Evolutionary conservation across 1,140 invertebrate genomes (phyloP).

Genomic region (Tachypleus tridentatus): DNA sequence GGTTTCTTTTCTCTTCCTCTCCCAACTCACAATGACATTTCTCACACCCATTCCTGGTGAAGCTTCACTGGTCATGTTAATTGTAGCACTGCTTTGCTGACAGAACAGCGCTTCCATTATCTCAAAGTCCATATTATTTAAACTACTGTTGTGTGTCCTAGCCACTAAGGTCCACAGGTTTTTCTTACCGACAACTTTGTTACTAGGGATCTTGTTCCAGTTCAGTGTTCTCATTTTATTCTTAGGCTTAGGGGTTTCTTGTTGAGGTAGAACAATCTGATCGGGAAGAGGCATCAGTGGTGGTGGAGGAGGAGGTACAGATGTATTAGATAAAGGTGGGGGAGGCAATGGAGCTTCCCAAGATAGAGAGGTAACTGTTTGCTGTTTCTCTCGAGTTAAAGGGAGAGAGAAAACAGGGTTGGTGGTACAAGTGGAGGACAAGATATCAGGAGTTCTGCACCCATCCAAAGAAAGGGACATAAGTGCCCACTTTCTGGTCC

Average conservation of each 20-base stretch:
- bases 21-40: conserved; percentile 7
- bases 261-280: conserved; percentile 18
- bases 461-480: conserved; percentile 8
- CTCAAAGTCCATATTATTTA: conserved; percentile 73
- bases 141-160: conserved; percentile 61
- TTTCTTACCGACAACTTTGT: conserved; percentile 60
- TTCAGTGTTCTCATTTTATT: conserved; percentile 89
- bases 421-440: conserved; percentile 14
- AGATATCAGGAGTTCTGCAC: conserved; percentile 14
- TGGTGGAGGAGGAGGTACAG: conserved; percentile 31
- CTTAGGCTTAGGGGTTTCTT: conserved; percentile 54
- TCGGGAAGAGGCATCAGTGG: conserved; percentile 22
- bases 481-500: conserved; percentile 14
- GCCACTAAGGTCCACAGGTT: conserved; percentile 89
- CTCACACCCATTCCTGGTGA: conserved; percentile 2
- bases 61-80: conserved; percentile 6
- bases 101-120: conserved; percentile 88
- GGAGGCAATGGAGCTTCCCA: conserved; percentile 19
- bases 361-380: neutral
- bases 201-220: conserved; percentile 84
- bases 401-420: neutral
- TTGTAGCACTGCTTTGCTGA: conserved; percentile 46
- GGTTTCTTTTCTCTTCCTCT: conserved; percentile 19
- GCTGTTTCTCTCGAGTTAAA: neutral
- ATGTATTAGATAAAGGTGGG: conserved; percentile 29